Base-by-base conservation (phyloP, 2,888 invertebrate genomes). In the Caenorhabditis sp. region DNA sequence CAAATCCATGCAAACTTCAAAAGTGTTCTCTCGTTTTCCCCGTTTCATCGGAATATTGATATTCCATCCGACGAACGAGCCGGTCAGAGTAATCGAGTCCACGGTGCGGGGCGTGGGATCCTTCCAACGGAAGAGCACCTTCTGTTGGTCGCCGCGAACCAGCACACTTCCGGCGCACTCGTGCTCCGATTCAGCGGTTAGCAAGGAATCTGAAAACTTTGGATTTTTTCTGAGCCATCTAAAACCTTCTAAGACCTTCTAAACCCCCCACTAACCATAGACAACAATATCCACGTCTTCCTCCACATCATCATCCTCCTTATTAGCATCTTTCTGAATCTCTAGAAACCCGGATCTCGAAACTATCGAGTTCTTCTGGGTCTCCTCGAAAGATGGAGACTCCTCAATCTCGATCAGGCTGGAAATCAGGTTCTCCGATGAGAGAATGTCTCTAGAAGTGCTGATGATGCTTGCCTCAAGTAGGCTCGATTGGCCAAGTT, bases 51-150 rank as follows among this genome's bases (percentile, higher is more conserved):
- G 83, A 24, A 80, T 12, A 19, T 58, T 70, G 80, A 83, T 80
- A 6, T 75, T 83, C 83, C 83, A 83, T 10, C 80, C 83, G 47
- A 83, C 79, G 26, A 83, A 83, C 14, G 83, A 83, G 8, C 83
- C 83, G 26, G 79, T 75, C 14, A 83, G 7, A 3, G 58, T 75
- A 16, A 83, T 66, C 8, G 56, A 49, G 19, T 82, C 74, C 0
- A 82, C 66, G 38, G 51, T 69, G 4, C 14, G 7, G n/a, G 79
- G 77, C 2, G 26, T 6, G 0, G 66, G 61, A 19, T 82, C 82
- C 19, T 68, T 77, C 82, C 82, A 82, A 26, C 82, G 54, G 58
- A 82, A 82, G n/a, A 82, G n/a, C 28, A 82, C 82, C 28, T 74
- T 77, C 31, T 77, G 61, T 8, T 44, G 19, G 0, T 64, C 69